phyloP scores from a whole-genome alignment of 2,888 invertebrate species.

The Drosophila kanekoi region DNA sequence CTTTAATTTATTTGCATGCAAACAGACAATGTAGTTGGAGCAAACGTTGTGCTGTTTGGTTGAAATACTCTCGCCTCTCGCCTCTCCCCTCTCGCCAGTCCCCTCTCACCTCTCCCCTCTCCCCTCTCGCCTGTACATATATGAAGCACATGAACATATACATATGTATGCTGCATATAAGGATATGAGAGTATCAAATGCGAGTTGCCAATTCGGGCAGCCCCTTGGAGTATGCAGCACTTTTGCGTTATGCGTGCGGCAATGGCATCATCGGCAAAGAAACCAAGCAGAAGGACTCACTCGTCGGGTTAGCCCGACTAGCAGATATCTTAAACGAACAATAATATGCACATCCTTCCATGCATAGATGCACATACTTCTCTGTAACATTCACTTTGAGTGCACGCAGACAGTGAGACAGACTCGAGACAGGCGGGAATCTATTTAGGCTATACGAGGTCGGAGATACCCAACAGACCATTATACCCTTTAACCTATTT shows the following conservation, averaged over 20 bases:
- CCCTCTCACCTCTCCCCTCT: no score
- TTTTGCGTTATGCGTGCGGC: constrained; percentile 29
- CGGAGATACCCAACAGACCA: no score
- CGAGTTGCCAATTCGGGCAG: constrained; percentile 13
- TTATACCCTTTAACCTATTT: no score
- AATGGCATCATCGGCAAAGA: constrained; percentile 23
- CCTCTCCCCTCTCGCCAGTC: no score
- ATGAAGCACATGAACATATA: background rate
- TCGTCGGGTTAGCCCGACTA: no score
- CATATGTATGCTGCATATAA: background rate
- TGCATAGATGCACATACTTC: no score
- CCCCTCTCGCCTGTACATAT: background rate
- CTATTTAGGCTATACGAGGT: no score
- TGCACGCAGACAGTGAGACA: no score
- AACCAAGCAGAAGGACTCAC: background rate
- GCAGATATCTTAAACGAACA: no score
- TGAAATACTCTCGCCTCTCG: constrained; percentile 10
- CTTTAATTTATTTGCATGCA: constrained; percentile 66
- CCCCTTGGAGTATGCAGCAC: constrained; percentile 37
- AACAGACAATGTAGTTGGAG: constrained; percentile 52
- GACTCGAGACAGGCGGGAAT: no score
- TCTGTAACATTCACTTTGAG: no score
- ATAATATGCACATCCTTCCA: no score
- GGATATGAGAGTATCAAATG: constrained; percentile 14
- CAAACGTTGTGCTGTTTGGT: constrained; percentile 25